Base-by-base conservation (phyloP, 1,140 invertebrate genomes). In the Liolophura sinensis region DNA sequence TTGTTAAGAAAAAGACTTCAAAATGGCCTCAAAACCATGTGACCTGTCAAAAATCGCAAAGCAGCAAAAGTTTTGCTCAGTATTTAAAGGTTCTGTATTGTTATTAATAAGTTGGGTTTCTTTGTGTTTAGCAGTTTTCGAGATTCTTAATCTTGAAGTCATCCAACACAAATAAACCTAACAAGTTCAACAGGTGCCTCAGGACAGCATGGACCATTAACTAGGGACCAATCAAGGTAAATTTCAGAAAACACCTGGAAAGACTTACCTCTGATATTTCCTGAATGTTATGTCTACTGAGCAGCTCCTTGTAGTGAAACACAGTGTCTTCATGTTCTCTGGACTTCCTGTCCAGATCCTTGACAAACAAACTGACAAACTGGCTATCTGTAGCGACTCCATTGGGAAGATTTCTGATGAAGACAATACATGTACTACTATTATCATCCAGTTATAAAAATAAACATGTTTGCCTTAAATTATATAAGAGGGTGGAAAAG, bases 281-380 rank as follows among this genome's bases (percentile, higher is more conserved):
- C 12, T 25, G 68, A 9, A 83, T 67, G 5, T 71, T 69, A 52
- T 75, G 71, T 12, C 70, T 67, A 12, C 62, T 60, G 15, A 84
- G 69, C 7, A 79, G 47, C 40, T 80, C 76, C 62, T 81, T 72
- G 65, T 71, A 82, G 55, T 79, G 70, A 56, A 64, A 55, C 12
- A 81, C 71, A 14, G 81, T 79, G 5, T 65, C 31, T 49, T 84
- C 81, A 73, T 78, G 78, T 40, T 84, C 81, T 60, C 78, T 67
- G 27, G 73, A 68, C 46, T 63, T 72, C 52, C 73, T 73, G 65
- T 84, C 74, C 12, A 83, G 49, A 60, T 85, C 83, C 58, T 83
- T 82, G 0, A 84, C 81, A 77, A 85, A 81, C 15, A 85, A 59
- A 70, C 82, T 83, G 12, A 84, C 77, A 48, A 78, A 76, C 18